A percentile compares a stretch with the other conserved stretches of the same genome.
Conservation (phyloP, 2,888 invertebrate genomes). For the Brachynemurus nebulosus region DNA sequence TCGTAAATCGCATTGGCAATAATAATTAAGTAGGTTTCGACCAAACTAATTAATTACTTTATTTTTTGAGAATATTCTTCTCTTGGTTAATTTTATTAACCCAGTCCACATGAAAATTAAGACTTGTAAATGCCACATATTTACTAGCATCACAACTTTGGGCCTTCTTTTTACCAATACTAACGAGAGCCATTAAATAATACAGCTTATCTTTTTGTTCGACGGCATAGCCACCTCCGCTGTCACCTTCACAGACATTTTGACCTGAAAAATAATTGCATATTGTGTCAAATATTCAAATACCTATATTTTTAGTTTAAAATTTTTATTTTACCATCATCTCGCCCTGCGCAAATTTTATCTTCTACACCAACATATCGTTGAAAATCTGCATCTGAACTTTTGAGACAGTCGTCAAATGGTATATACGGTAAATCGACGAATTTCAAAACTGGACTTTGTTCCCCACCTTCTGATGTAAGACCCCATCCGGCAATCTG, state of each 20-base stretch:
- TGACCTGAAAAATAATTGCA: neutral
- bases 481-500: slow-evolving; percentile 18
- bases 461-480: slow-evolving; percentile 11
- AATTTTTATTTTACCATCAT: slow-evolving; percentile 11
- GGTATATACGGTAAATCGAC: slow-evolving; percentile 16
- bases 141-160: slow-evolving; percentile 1
- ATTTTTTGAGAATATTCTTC: too few species aligned
- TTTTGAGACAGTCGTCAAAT: slow-evolving; percentile 12
- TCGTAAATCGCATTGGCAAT: too few species aligned
- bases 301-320: neutral
- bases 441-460: slow-evolving; percentile 15
- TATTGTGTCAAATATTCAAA: neutral
- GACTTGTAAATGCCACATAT: slow-evolving; percentile 1
- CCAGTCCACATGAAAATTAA: neutral
- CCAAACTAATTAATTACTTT: too few species aligned
- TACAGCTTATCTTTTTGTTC: neutral
- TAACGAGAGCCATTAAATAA: slow-evolving; percentile 5
- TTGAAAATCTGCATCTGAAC: slow-evolving; percentile 12
- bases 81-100: neutral
- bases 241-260: slow-evolving; percentile 6
- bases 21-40: too few species aligned
- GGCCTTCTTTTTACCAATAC: slow-evolving; percentile 1
- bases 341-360: slow-evolving; percentile 20
- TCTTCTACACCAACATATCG: slow-evolving; percentile 15
- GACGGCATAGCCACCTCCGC: slow-evolving; percentile 5